These are phyloP conservation scores for Acipenser oxyrinchus DNA, from an alignment of 2,797 vertebrate species.

Conservation along the genomic window DNA sequence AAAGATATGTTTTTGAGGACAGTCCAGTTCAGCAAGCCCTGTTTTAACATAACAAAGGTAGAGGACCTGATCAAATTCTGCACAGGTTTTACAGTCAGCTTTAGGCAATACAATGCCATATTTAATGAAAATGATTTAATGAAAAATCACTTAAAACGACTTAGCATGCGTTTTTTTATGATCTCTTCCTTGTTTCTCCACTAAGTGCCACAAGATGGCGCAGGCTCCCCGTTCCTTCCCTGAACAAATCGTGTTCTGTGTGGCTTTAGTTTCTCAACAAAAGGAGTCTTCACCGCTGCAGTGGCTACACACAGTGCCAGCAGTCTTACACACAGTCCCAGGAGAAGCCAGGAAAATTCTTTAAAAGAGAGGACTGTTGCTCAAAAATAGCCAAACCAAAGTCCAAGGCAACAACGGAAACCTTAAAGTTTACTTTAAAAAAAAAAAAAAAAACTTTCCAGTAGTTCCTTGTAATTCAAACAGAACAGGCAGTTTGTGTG, in stretches of 20 bases:
- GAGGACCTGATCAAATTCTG: too few species aligned
- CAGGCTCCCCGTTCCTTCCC: not conserved
- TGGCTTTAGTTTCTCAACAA: slow-evolving; percentile 35
- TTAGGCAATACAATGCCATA: too few species aligned
- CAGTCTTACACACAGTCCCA: slow-evolving; percentile 28
- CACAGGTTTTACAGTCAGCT: too few species aligned
- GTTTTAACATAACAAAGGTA: too few species aligned
- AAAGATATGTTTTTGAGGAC: too few species aligned
- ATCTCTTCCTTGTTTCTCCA: slow-evolving; percentile 1
- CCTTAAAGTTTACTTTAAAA: slow-evolving; percentile 64
- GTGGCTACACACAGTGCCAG: slow-evolving; percentile 47
- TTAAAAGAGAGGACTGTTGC: slow-evolving; percentile 36
- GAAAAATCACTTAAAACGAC: too few species aligned
- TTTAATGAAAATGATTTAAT: too few species aligned
- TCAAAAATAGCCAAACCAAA: slow-evolving; percentile 36
- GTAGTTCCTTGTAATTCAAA: slow-evolving; percentile 59
- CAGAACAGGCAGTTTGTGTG: slow-evolving; percentile 53
- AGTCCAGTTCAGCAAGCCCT: too few species aligned
- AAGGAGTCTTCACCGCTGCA: slow-evolving; percentile 46
- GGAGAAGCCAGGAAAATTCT: slow-evolving; percentile 47
- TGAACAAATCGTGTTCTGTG: too few species aligned
- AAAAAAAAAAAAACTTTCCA: slow-evolving; percentile 40
- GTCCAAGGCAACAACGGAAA: slow-evolving; percentile 61
- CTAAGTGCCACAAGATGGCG: slow-evolving; percentile 7
- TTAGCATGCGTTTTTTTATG: too few species aligned